A percentile compares a stretch with the other conserved stretches of the same genome.
Conservation (phyloP, 2,797 vertebrate species). For the Bradypodion pumilum region DNA sequence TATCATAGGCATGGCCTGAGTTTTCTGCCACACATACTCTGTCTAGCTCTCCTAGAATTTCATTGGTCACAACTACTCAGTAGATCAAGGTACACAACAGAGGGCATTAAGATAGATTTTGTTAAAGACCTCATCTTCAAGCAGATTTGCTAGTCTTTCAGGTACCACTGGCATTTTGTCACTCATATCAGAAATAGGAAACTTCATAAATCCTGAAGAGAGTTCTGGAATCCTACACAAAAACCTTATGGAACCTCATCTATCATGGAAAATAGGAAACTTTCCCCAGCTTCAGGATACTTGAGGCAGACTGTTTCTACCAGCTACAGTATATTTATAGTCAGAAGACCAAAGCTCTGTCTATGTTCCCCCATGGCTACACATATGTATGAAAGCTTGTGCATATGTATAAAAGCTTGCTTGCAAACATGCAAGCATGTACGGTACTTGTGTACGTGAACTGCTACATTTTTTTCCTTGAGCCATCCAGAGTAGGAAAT, state of each 20-base stretch:
- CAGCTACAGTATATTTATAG: no score
- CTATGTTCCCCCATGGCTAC: no score
- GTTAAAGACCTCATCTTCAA: not conserved
- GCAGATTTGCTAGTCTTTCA: not conserved
- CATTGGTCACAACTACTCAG: not conserved
- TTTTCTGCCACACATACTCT: not conserved
- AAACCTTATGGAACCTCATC: not conserved
- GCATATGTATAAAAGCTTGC: no score
- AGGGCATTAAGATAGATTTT: no score
- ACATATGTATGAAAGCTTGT: no score
- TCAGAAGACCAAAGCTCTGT: no score
- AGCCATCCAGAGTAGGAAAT: no score
- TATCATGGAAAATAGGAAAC: no score
- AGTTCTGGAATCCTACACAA: not conserved
- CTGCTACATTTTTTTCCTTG: not conserved
- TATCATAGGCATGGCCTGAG: not conserved
- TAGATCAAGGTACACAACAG: not conserved
- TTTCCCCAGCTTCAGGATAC: no score
- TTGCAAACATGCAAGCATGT: no score
- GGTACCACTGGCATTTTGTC: not conserved
- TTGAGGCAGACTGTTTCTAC: no score
- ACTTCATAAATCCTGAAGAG: not conserved
- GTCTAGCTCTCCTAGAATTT: not conserved
- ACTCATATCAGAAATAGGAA: not conserved
- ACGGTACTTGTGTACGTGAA: no score